Percentiles rank a stretch among this genome's conserved stretches.
phyloP scores from a whole-genome alignment of 1,140 invertebrate genomes.

The Drosophila nebulosa region DNA sequence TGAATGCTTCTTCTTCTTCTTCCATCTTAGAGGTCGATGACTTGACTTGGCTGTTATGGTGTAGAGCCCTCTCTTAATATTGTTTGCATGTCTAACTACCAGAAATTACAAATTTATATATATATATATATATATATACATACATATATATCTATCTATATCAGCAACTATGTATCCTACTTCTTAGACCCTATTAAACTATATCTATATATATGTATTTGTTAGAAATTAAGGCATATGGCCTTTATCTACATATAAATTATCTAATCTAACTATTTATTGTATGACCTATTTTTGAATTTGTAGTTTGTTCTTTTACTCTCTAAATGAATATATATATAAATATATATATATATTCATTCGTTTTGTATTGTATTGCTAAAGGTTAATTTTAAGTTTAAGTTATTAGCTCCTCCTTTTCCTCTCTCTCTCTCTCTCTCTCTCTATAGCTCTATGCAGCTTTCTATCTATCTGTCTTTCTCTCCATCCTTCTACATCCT shows the following conservation, averaged over 20 bases:
- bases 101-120: conserved; percentile 17
- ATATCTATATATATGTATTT: background rate
- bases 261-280: conserved; percentile 9
- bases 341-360: conserved; percentile 26
- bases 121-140: conserved; percentile 33
- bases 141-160: conserved; percentile 39
- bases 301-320: conserved; percentile 2
- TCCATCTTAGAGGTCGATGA: conserved; percentile 42
- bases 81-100: conserved; percentile 77
- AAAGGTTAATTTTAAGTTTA: conserved; percentile 43
- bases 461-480: conserved; percentile 23
- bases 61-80: conserved; percentile 67
- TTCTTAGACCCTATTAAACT: conserved; percentile 33
- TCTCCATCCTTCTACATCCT: conserved; percentile 4
- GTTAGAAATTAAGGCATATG: background rate
- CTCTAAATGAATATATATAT: background rate
- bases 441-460: conserved; percentile 29
- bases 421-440: background rate
- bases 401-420: background rate
- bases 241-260: conserved; percentile 1
- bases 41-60: conserved; percentile 51
- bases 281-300: conserved; percentile 6
- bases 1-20: too few species aligned
- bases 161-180: conserved; percentile 40
- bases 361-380: conserved; percentile 44